Conservation (phyloP, 2,113 vertebrate genomes). For the Bothrops jararaca region DNA sequence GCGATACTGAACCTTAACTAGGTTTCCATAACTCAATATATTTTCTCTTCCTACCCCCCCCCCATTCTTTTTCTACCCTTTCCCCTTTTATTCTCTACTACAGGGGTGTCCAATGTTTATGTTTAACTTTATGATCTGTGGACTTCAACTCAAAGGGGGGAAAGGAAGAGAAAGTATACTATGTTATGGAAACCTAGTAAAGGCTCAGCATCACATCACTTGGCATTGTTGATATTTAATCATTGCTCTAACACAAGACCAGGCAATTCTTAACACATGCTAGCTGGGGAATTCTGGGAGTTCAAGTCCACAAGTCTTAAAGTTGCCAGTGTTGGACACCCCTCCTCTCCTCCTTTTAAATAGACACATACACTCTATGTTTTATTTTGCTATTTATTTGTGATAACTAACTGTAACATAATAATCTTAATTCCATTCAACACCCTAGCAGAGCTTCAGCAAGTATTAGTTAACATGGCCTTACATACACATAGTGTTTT, state of each 20-base stretch:
- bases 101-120: background rate
- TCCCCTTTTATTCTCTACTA: background rate
- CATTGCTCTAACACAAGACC: background rate
- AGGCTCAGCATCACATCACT: background rate
- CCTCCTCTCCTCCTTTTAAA: background rate
- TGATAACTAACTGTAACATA: background rate
- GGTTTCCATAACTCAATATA: background rate
- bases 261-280: background rate
- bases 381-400: background rate
- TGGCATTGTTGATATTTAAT: background rate
- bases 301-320: background rate
- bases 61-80: background rate
- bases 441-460: background rate
- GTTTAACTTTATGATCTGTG: background rate
- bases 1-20: background rate
- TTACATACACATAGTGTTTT: background rate
- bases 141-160: background rate
- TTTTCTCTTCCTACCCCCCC: background rate
- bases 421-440: background rate
- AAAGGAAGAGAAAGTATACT: background rate
- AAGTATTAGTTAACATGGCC: background rate
- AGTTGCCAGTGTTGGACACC: background rate
- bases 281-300: background rate
- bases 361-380: background rate
- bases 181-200: background rate